phyloP scores from a whole-genome alignment of 2,797 vertebrate species.

The Sciurus carolinensis region DNA sequence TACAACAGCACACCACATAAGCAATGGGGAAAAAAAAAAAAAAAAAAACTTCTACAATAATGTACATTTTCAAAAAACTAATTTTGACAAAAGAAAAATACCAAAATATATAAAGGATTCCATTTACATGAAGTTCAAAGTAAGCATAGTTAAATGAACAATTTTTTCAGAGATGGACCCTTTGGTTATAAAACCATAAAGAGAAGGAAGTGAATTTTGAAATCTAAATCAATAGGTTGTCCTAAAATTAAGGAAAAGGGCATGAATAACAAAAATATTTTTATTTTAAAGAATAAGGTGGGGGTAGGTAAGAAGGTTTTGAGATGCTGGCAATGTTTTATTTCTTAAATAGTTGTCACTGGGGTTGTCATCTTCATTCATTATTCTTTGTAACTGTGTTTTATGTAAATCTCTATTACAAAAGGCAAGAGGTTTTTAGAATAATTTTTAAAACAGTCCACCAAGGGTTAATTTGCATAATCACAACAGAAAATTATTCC shows the following conservation, averaged over 20 bases:
- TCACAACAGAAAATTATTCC: neutral
- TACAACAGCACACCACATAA: neutral
- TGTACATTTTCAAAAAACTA: neutral
- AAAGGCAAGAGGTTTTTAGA: neutral
- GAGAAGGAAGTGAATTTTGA: neutral
- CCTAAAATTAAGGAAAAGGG: slow-evolving; percentile 24
- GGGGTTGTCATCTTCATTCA: neutral
- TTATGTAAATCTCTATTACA: slow-evolving; percentile 14
- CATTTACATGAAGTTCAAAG: slow-evolving; percentile 38
- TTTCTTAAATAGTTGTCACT: neutral
- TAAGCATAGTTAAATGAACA: slow-evolving; percentile 13
- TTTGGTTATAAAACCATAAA: slow-evolving; percentile 21
- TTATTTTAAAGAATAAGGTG: neutral
- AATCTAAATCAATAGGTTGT: slow-evolving; percentile 12
- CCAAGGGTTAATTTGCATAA: slow-evolving; percentile 17
- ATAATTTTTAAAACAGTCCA: neutral
- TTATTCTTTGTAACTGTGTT: neutral
- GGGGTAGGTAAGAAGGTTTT: neutral
- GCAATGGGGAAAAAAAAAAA: neutral
- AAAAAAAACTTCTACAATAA: neutral
- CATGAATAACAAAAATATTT: neutral
- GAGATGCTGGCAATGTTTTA: neutral
- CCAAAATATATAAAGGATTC: neutral
- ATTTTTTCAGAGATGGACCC: neutral
- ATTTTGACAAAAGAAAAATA: slow-evolving; percentile 8